Base-by-base conservation (phyloP, 2,888 invertebrate genomes). In the Thumatha senex region DNA sequence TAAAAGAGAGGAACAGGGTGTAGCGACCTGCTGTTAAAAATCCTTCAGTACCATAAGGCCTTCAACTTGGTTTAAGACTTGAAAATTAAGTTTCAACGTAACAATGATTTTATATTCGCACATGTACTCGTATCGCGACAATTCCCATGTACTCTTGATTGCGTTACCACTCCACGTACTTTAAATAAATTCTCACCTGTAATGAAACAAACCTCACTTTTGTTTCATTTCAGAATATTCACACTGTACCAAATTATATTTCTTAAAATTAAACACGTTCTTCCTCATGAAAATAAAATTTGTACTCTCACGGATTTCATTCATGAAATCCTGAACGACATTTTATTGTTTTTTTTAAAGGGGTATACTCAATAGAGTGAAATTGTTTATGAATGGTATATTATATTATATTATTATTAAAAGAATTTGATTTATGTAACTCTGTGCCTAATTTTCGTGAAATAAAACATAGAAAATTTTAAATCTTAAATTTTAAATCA, bases 141-240 rank as follows among this genome's bases (percentile, higher is more conserved):
- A 67, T 70, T 69, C 67, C 67, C 66, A 57, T 49, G 58, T 69
- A 72, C 67, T 67, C 56, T 54, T 57, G 66, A 75, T 74, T 71
- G 66, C 66, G 67, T 72, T 76, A 70, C 70, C 72, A 62, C 64
- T 71, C 68, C 74, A 77, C 71, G 70, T 67, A 72, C 65, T 66
- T 63, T 67, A 72, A 70, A 64, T 66, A 73, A 72, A 76, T 61
- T 59, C 63, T 56, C 60, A 58, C 55, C 38, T 59, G 64, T 57
- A 62, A 58, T 56, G 59, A 61, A 61, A 58, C 64, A 58, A 68
- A 66, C 51, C 48, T 33, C 36, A 45, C 48, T 58, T 51, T 48
- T 61, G 57, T 63, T 63, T 55, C 67, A 63, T 51, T 60, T 47
- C 46, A 54, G 39, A n/a, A n/a, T 49, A 55, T 55, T 53, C 54